Conservation (phyloP, 2,888 invertebrate genomes). For the Leuctra nigra region DNA sequence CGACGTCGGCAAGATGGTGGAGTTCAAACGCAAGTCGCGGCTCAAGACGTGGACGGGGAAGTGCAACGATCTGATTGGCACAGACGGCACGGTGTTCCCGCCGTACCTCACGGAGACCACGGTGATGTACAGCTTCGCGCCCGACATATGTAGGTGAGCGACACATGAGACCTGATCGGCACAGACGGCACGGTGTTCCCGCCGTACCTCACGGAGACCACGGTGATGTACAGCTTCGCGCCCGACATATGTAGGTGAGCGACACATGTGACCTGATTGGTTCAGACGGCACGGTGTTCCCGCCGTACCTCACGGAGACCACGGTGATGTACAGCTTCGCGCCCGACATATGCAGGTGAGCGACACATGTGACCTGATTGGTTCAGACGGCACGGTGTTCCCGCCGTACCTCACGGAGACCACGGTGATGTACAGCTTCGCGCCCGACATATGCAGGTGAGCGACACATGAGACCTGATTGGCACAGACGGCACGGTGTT, state of each 20-base stretch:
- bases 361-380: conserved; percentile 11
- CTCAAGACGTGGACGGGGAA: conserved; percentile 57
- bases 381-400: too few species aligned
- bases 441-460: too few species aligned
- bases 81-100: conserved; percentile 85
- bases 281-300: conserved; percentile 82
- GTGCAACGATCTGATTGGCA: conserved; percentile 72
- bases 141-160: conserved; percentile 65
- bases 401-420: too few species aligned
- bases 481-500: too few species aligned
- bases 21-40: conserved; percentile 56
- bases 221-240: too few species aligned
- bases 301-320: conserved; percentile 61
- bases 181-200: too few species aligned
- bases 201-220: too few species aligned
- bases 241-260: too few species aligned
- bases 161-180: too few species aligned
- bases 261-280: too few species aligned
- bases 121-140: conserved; percentile 60
- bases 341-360: conserved; percentile 66
- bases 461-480: too few species aligned
- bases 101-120: conserved; percentile 62
- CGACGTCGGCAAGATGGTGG: conserved; percentile 66
- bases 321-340: conserved; percentile 64
- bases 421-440: too few species aligned